Conservation (phyloP, 2,797 vertebrate species). For the Amniataba percoides region DNA sequence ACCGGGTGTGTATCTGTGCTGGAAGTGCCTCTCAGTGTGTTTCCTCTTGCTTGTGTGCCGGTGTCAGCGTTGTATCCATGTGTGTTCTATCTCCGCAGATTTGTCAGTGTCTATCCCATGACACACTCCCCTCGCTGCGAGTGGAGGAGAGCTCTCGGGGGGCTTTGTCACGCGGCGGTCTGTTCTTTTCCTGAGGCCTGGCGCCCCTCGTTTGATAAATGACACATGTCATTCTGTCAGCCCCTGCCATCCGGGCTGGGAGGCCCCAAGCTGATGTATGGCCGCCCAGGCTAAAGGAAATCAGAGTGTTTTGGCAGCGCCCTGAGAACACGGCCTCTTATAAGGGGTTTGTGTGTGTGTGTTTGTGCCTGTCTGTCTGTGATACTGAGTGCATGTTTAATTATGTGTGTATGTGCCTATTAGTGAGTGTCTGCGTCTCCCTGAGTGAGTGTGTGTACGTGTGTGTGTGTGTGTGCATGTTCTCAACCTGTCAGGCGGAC, state of each 20-base stretch:
- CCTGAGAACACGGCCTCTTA: constrained; percentile 93
- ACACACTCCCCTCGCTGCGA: constrained; percentile 74
- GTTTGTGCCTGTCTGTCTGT: constrained; percentile 69
- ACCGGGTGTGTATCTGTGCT: constrained; percentile 51
- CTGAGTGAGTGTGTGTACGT: constrained; percentile 21
- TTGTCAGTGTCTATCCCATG: constrained; percentile 79
- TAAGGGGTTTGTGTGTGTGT: constrained; percentile 82
- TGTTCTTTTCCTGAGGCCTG: constrained; percentile 96
- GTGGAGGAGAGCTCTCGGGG: constrained; percentile 94
- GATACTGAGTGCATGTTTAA: constrained; percentile 72
- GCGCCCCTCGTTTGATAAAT: constrained; percentile 99
- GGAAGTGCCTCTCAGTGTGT: constrained; percentile 51
- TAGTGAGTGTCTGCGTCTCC: constrained; percentile 55
- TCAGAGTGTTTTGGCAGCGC: constrained; percentile 96
- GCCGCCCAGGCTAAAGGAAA: constrained; percentile 95
- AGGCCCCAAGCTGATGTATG: constrained; percentile 96
- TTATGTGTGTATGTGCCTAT: constrained; percentile 63
- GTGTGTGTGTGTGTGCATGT: constrained; percentile 59
- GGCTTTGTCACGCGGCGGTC: constrained; percentile 93
- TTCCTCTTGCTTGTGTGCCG: constrained; percentile 65
- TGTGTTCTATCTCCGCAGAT: constrained; percentile 74
- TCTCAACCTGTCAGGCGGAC: constrained; percentile 83
- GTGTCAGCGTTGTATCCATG: constrained; percentile 75
- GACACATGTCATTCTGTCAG: constrained; percentile 99
- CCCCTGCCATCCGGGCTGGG: constrained; percentile 98